Percentiles rank a stretch among this genome's conserved stretches.
Conservation (phyloP, 2,888 invertebrate genomes). For the Cryptophagus acutangulus region DNA sequence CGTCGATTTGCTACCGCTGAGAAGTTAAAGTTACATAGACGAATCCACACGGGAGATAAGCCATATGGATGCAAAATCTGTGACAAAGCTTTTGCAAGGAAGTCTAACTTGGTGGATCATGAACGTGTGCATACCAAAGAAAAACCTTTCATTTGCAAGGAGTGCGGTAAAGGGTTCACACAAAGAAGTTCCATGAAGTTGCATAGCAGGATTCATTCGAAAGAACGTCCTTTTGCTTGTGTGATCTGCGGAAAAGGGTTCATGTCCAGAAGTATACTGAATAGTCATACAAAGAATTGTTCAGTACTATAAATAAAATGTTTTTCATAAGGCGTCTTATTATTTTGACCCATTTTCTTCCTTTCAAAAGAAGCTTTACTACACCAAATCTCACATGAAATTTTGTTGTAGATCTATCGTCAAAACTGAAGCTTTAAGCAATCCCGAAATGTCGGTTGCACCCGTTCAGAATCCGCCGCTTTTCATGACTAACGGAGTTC, state of each 20-base stretch:
- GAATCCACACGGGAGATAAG: slow-evolving; percentile 53
- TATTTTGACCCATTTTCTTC: no score
- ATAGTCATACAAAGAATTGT: slow-evolving; percentile 35
- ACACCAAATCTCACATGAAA: no score
- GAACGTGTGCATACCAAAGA: slow-evolving; percentile 59
- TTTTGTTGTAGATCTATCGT: no score
- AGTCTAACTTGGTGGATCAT: slow-evolving; percentile 55
- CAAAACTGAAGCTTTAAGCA: no score
- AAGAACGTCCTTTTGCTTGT: slow-evolving; percentile 51
- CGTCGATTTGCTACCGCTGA: slow-evolving; percentile 51
- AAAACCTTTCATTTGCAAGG: slow-evolving; percentile 57
- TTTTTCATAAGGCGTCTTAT: no score
- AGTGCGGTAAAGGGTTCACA: slow-evolving; percentile 58
- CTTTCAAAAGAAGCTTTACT: no score
- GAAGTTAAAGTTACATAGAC: slow-evolving; percentile 52
- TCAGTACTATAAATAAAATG: no score
- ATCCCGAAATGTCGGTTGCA: no score
- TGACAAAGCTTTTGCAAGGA: slow-evolving; percentile 55
- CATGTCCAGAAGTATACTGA: slow-evolving; percentile 22
- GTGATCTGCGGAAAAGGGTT: slow-evolving; percentile 22
- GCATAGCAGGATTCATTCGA: slow-evolving; percentile 58
- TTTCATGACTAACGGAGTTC: no score
- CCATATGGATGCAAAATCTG: slow-evolving; percentile 43
- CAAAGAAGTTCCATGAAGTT: slow-evolving; percentile 58
- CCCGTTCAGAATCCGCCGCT: no score